These are phyloP conservation scores for Strix uralensis DNA, from an alignment of 2,113 vertebrate genomes.

Conservation along the genomic window DNA sequence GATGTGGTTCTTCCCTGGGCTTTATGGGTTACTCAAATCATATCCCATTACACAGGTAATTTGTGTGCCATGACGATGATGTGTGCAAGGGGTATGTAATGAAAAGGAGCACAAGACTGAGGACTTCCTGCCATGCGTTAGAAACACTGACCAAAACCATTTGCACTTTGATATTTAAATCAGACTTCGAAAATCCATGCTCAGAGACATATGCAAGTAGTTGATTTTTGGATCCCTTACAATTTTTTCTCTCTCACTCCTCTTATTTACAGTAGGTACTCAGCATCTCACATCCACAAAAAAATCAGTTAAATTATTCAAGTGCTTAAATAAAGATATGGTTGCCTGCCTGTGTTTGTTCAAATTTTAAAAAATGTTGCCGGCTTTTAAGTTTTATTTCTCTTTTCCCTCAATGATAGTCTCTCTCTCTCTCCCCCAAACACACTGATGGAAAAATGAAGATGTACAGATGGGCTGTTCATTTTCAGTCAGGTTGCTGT, in stretches of 20 bases:
- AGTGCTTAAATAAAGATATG: neutral
- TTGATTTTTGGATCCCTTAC: slow-evolving; percentile 21
- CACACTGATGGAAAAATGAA: neutral
- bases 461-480: neutral
- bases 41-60: neutral
- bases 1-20: neutral
- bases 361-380: neutral
- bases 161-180: slow-evolving; percentile 29
- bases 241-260: neutral
- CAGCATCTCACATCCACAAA: neutral
- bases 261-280: neutral
- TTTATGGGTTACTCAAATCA: neutral
- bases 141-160: neutral
- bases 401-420: neutral
- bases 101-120: neutral
- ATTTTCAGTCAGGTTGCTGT: slow-evolving; percentile 13
- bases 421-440: neutral
- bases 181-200: neutral
- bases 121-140: neutral
- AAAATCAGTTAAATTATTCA: neutral
- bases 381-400: neutral
- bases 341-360: neutral
- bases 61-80: neutral
- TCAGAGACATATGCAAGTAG: slow-evolving; percentile 21
- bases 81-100: neutral